Percentiles rank a stretch among this genome's conserved stretches.
These are phyloP conservation scores for Coregonus suidteri DNA, from an alignment of 2,797 vertebrate species.

Conservation along the genomic window DNA sequence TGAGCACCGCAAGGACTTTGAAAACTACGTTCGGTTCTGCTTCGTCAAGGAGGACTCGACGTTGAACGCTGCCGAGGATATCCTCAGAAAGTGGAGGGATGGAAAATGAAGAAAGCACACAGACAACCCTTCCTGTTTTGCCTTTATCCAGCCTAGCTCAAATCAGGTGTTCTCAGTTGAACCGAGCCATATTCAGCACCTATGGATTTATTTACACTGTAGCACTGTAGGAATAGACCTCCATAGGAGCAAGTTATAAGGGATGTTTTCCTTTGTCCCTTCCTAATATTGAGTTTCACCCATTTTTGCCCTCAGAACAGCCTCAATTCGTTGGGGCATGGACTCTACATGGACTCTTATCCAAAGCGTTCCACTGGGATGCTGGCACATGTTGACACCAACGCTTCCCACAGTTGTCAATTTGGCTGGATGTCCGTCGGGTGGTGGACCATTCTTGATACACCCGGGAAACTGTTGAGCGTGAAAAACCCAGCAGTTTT, in stretches of 20 bases:
- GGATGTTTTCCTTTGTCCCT: not conserved
- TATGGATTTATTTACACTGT: not conserved
- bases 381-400: too few species aligned
- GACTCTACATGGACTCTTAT: too few species aligned
- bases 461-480: too few species aligned
- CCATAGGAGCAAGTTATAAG: not conserved
- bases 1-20: constrained; percentile 80
- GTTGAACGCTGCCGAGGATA: constrained; percentile 82
- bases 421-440: too few species aligned
- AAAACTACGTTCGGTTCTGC: constrained; percentile 90
- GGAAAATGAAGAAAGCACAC: constrained; percentile 39
- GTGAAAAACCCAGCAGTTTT: too few species aligned
- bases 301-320: too few species aligned
- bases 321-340: too few species aligned
- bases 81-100: constrained; percentile 81
- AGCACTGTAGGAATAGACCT: not conserved
- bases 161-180: not conserved
- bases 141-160: not conserved
- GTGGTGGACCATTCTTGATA: too few species aligned
- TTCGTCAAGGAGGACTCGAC: constrained; percentile 94
- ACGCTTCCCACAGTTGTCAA: too few species aligned
- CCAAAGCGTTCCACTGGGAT: too few species aligned
- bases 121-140: not conserved
- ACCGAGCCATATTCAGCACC: not conserved
- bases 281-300: too few species aligned